Conservation (phyloP, 2,113 vertebrate genomes). For the Zosterops hypoxanthus region DNA sequence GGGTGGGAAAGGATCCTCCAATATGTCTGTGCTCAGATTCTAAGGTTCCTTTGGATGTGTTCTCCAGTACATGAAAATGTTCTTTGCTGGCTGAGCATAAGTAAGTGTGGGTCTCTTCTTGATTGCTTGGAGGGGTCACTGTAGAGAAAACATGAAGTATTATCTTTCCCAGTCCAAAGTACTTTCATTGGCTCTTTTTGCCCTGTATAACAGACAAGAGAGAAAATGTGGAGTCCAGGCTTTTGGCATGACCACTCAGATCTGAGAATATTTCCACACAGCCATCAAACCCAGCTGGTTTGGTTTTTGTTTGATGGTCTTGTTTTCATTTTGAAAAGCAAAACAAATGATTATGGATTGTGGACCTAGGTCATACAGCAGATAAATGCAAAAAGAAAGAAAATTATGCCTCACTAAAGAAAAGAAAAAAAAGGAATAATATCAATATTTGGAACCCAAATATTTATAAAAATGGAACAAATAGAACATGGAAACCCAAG, state of each 20-base stretch:
- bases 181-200: neutral
- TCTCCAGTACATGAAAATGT: neutral
- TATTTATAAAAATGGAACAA: neutral
- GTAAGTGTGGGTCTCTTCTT: neutral
- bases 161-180: neutral
- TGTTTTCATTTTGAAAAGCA: neutral
- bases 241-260: conserved; percentile 11
- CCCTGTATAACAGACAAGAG: neutral
- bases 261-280: neutral
- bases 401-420: neutral
- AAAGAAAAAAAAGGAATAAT: neutral
- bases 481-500: neutral
- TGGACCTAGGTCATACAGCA: neutral
- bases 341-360: neutral
- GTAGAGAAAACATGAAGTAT: neutral
- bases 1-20: neutral
- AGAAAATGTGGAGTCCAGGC: conserved; percentile 36
- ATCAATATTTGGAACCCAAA: neutral
- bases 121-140: neutral
- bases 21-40: neutral
- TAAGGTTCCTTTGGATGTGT: neutral
- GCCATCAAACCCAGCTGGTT: neutral
- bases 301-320: neutral
- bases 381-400: neutral
- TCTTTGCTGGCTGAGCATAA: neutral